Conservation (phyloP, 2,113 vertebrate species). For the Willisornis vidua region DNA sequence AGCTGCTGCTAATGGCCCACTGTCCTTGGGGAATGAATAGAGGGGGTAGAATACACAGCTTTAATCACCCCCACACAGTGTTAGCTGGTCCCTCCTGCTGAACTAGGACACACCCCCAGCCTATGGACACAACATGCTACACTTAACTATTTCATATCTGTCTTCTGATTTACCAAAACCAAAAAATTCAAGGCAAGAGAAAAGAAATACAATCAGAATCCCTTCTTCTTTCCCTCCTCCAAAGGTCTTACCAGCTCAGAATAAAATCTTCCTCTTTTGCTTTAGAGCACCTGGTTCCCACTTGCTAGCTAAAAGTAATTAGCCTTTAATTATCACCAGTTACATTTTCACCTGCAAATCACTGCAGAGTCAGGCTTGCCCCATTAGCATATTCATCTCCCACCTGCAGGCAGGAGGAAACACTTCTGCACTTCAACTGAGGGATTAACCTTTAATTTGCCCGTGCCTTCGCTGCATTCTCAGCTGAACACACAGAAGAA, state of each 20-base stretch:
- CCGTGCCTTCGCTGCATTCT: background rate
- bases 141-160: background rate
- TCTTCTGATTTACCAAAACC: background rate
- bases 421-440: background rate
- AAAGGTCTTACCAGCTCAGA: background rate
- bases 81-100: no score
- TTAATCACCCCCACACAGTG: no score
- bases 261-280: background rate
- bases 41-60: no score
- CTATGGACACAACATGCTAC: background rate
- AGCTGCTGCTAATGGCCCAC: no score
- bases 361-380: constrained; percentile 40
- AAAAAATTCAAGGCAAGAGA: background rate
- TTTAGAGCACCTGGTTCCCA: constrained; percentile 66
- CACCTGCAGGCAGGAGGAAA: constrained; percentile 19
- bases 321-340: constrained; percentile 77
- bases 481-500: background rate
- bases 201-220: background rate
- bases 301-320: constrained; percentile 71
- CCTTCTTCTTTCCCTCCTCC: rapidly evolving
- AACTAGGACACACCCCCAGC: no score
- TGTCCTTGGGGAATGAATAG: no score
- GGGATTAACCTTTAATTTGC: constrained; percentile 43
- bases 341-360: constrained; percentile 74
- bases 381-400: constrained; percentile 65